These are phyloP conservation scores for Acromyrmex charruanus DNA, from an alignment of 1,140 invertebrate genomes.

Conservation along the genomic window DNA sequence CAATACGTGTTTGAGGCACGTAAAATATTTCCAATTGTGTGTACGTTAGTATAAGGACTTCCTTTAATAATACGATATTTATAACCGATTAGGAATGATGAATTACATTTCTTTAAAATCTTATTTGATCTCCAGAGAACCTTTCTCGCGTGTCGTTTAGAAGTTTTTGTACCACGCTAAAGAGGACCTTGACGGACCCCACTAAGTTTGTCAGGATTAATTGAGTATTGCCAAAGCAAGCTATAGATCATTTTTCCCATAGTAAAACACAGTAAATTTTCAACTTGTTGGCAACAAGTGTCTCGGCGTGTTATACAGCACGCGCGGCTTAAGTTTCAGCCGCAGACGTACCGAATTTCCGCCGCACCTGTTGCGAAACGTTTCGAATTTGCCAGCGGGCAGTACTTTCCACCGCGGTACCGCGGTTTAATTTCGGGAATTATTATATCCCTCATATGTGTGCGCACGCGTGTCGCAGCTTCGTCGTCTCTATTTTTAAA, in stretches of 20 bases:
- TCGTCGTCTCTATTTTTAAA: conserved; percentile 74
- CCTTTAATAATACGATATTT: not conserved
- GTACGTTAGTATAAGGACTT: not conserved
- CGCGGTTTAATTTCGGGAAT: conserved; percentile 73
- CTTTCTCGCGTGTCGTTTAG: not conserved
- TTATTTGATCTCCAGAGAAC: not conserved
- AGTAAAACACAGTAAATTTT: conserved; percentile 68
- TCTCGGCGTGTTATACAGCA: conserved; percentile 72
- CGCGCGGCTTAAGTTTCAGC: conserved; percentile 75
- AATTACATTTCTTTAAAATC: not conserved
- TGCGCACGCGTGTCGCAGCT: not conserved
- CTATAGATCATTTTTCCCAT: conserved; percentile 57
- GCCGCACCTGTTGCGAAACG: conserved; percentile 77
- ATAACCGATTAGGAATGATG: not conserved
- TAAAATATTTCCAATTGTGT: no score
- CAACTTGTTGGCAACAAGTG: conserved; percentile 76
- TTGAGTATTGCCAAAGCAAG: not conserved
- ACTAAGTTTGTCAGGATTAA: conserved; percentile 26
- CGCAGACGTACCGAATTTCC: conserved; percentile 75
- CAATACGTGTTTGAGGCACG: no score
- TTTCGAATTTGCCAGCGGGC: conserved; percentile 75
- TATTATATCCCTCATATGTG: conserved; percentile 64
- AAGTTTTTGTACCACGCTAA: not conserved
- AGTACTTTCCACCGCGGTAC: conserved; percentile 53
- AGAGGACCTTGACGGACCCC: not conserved